Evolutionary conservation across 2,797 vertebrate genomes (phyloP).

Genomic region (Acipenser oxyrinchus): DNA sequence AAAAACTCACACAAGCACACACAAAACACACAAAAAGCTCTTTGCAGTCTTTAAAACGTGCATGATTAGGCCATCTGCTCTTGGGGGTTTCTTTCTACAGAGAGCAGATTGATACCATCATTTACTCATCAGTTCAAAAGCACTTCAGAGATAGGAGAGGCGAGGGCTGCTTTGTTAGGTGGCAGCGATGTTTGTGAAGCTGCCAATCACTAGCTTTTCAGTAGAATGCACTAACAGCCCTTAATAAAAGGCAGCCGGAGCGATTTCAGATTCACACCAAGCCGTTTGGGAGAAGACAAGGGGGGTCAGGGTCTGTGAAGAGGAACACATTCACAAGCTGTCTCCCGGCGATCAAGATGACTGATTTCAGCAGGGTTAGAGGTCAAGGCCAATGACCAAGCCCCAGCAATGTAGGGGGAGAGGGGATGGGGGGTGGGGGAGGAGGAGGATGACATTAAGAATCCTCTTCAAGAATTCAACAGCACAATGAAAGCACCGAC

Average conservation of each 20-base stretch:
- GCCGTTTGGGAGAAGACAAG: slow-evolving; percentile 25
- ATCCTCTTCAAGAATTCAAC: slow-evolving; percentile 35
- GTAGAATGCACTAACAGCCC: slow-evolving; percentile 25
- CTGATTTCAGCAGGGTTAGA: slow-evolving; percentile 65
- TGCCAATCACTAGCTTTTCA: slow-evolving; percentile 21
- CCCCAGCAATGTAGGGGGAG: slow-evolving; percentile 36
- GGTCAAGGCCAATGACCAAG: slow-evolving; percentile 58
- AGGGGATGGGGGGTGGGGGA: not conserved
- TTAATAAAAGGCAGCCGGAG: slow-evolving; percentile 50
- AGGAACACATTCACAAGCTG: slow-evolving; percentile 45
- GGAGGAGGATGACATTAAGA: slow-evolving; percentile 38
- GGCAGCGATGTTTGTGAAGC: slow-evolving; percentile 44
- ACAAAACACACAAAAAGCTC: slow-evolving; percentile 1
- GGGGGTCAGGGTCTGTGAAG: slow-evolving; percentile 11
- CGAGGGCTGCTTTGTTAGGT: slow-evolving; percentile 40
- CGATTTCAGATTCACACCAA: slow-evolving; percentile 45
- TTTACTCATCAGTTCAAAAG: slow-evolving; percentile 55
- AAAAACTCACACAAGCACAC: not conserved
- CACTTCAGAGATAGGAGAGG: slow-evolving; percentile 47
- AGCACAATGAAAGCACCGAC: slow-evolving; percentile 30
- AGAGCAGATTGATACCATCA: slow-evolving; percentile 51
- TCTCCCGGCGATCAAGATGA: slow-evolving; percentile 64
- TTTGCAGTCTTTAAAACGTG: not conserved
- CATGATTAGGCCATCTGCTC: slow-evolving; percentile 44
- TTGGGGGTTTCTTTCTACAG: slow-evolving; percentile 35